Evolutionary conservation across 2,888 invertebrate species (phyloP), one percentile per base, ranked within the genome.

Genomic region (Troides helena): DNA sequence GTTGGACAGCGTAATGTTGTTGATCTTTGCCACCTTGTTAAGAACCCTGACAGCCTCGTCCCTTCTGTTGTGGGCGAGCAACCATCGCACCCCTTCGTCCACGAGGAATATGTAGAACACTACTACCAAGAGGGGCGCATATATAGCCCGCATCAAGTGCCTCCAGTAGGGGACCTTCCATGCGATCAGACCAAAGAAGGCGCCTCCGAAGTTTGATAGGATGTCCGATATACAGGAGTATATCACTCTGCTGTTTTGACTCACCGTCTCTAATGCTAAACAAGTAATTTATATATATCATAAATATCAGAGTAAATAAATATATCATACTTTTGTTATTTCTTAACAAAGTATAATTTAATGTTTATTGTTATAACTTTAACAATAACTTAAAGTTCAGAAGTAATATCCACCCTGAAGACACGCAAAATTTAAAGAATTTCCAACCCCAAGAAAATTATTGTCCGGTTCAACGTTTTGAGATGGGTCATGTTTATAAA

Each of bases 81-180:
- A 92, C 97, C 97, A 97, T 73, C 97, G 92, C 36, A 96, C 94
- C 1, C 96, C 96, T 84, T 96, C 96, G 3, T 96, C 96, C n/a
- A 96, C 87, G 8, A 96, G 81, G 93, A 96, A 95, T 71, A 95
- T 94, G 80, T 96, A 96, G 71, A 94, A 90, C 36, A 97, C 86
- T 36, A 95, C 94, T 0, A 96, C 84, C 3, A 96, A 85, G 0
- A 95, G 94, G 0, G 97, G 97, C 0, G 94, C 92, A 80, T 97
- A 97, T 67, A 96, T 92, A 56, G 95, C 94, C 53, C 95, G 86
- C 76, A 96, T 93, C 74, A 95, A 85, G 74, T 93, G 85, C 73
- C 95, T 93, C 97, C 97, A 97, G 80, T 96, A 94, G 56, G 94
- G 94, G 5, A 94, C 89, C 80, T 93, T 92, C 94, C 95, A 96